Evolutionary conservation across 2,113 vertebrate species (phyloP).

Genomic region (Tilapia sparmanii): DNA sequence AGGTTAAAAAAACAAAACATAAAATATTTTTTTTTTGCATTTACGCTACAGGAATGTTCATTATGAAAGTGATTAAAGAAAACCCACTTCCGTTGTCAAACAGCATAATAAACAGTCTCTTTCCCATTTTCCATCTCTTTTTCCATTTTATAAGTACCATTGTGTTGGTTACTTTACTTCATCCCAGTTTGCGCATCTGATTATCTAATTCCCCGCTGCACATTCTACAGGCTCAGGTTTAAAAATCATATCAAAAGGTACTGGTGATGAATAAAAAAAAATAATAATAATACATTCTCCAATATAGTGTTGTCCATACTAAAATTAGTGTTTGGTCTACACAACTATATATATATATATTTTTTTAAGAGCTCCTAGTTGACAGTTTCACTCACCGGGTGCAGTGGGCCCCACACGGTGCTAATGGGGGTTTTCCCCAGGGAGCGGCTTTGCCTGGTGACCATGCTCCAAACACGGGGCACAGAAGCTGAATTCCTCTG

Average conservation of each 20-base stretch:
- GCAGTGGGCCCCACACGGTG: slow-evolving; percentile 60
- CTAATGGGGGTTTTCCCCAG: slow-evolving; percentile 43
- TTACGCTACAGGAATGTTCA: slow-evolving; percentile 2
- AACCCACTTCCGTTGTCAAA: neutral
- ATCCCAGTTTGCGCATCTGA: neutral
- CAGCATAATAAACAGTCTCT: neutral
- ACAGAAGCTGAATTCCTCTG: slow-evolving; percentile 34
- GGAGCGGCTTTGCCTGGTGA: slow-evolving; percentile 39
- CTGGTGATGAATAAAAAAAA: neutral
- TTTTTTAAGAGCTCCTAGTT: slow-evolving; percentile 57
- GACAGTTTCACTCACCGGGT: slow-evolving; percentile 65
- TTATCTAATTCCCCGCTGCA: neutral
- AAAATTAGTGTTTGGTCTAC: neutral
- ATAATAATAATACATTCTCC: slow-evolving; percentile 16
- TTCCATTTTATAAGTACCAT: neutral
- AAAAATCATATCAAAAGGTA: neutral
- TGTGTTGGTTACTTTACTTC: neutral
- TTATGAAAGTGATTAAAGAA: neutral
- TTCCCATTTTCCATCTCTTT: neutral
- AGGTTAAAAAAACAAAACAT: neutral
- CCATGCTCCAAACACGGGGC: slow-evolving; percentile 64
- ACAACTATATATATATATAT: neutral
- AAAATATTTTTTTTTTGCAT: neutral
- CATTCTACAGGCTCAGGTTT: neutral
- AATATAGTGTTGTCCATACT: slow-evolving; percentile 16